These are phyloP conservation scores for Blera fallax DNA, from an alignment of 2,888 invertebrate genomes.

Conservation along the genomic window DNA sequence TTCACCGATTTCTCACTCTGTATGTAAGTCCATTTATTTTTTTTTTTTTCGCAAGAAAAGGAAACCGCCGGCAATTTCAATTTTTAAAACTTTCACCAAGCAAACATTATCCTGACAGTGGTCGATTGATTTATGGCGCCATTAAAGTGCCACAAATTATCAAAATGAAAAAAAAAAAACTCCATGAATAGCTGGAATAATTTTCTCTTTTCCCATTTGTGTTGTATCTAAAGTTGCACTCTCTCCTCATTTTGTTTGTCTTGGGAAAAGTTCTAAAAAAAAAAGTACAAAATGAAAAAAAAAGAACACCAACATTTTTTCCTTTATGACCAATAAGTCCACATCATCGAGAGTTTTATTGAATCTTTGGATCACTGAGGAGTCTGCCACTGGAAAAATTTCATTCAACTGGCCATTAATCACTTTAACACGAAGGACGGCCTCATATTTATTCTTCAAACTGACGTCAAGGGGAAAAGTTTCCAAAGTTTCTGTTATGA, in stretches of 20 bases:
- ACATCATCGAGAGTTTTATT: constrained; percentile 59
- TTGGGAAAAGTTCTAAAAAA: constrained; percentile 12
- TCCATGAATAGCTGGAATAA: constrained; percentile 21
- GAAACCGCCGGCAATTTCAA: constrained; percentile 9
- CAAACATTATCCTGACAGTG: constrained; percentile 47
- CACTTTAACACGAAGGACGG: constrained; percentile 47
- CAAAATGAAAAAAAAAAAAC: background rate
- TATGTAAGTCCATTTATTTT: constrained; percentile 1
- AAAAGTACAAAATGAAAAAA: background rate
- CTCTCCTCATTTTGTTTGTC: constrained; percentile 1
- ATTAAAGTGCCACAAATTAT: constrained; percentile 63
- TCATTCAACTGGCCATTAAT: constrained; percentile 42
- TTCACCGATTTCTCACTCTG: background rate
- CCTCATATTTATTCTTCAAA: constrained; percentile 27
- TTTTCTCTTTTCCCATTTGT: background rate
- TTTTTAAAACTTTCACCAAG: constrained; percentile 46
- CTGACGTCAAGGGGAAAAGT: constrained; percentile 55
- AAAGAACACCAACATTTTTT: constrained; percentile 14
- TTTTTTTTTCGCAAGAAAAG: background rate
- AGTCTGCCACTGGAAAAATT: constrained; percentile 10
- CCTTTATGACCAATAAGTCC: constrained; percentile 54
- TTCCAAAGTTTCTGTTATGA: constrained; percentile 46
- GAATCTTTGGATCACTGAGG: constrained; percentile 21
- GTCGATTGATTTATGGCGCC: constrained; percentile 57
- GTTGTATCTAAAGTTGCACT: constrained; percentile 25